These are phyloP conservation scores for Hirundichthys speculiger DNA, from an alignment of 2,113 vertebrate species.

Conservation along the genomic window DNA sequence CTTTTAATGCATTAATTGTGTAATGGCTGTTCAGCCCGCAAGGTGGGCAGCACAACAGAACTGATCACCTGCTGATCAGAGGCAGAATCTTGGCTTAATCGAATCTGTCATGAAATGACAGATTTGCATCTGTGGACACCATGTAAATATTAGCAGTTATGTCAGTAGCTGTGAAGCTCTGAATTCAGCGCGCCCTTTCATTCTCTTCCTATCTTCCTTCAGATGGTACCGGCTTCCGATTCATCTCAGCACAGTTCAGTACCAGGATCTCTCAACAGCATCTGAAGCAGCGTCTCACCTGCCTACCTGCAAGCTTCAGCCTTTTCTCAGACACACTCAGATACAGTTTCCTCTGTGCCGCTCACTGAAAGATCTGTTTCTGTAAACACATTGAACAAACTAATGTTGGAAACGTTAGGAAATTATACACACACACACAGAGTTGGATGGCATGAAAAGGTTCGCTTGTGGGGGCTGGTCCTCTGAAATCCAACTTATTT, in stretches of 20 bases:
- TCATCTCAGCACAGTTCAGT: slow-evolving; percentile 77
- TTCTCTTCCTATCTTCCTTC: neutral
- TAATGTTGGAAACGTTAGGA: slow-evolving; percentile 38
- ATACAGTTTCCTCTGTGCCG: slow-evolving; percentile 53
- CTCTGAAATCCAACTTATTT: slow-evolving; percentile 69
- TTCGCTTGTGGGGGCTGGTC: slow-evolving; percentile 79
- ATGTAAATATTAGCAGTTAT: no score
- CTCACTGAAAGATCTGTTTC: slow-evolving; percentile 60
- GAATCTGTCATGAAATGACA: no score
- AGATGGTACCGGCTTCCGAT: slow-evolving; percentile 74
- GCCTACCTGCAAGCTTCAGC: slow-evolving; percentile 41
- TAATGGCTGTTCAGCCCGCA: slow-evolving; percentile 7
- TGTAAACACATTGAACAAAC: slow-evolving; percentile 55
- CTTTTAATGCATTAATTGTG: neutral
- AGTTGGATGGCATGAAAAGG: slow-evolving; percentile 52
- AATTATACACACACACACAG: neutral
- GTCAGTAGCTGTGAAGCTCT: no score
- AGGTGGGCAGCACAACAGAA: slow-evolving; percentile 21
- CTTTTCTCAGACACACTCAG: slow-evolving; percentile 40
- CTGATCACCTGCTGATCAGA: no score
- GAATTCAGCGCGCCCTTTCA: neutral
- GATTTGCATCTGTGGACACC: no score
- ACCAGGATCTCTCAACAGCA: slow-evolving; percentile 79
- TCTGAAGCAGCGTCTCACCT: slow-evolving; percentile 64
- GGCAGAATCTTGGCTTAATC: no score